These are phyloP conservation scores for Tetramorium bicarinatum DNA, from an alignment of 2,888 invertebrate species.

Conservation along the genomic window DNA sequence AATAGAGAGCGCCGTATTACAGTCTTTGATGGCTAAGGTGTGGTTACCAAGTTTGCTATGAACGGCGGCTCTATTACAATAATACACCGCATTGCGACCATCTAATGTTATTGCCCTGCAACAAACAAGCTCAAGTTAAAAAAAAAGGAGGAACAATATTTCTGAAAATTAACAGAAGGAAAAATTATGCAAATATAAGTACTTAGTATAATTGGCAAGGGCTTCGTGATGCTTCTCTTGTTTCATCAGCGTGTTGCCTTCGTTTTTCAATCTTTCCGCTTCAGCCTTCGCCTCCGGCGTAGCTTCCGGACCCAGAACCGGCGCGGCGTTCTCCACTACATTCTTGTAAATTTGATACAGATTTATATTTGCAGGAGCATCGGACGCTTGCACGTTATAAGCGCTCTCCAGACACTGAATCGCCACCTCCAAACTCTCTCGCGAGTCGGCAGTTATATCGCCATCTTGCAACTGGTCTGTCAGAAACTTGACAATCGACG, in stretches of 20 bases:
- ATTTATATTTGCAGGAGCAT: conserved; percentile 85
- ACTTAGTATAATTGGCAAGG: conserved; percentile 92
- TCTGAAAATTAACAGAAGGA: neutral
- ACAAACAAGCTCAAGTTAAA: conserved; percentile 56
- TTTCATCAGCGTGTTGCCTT: conserved; percentile 96
- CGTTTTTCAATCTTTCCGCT: conserved; percentile 95
- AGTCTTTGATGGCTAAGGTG: conserved; percentile 95
- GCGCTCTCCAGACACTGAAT: conserved; percentile 97
- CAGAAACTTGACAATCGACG: conserved; percentile 88
- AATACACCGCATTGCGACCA: conserved; percentile 96
- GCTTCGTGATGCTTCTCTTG: conserved; percentile 93
- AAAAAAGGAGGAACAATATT: neutral
- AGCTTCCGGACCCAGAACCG: conserved; percentile 79
- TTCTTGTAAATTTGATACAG: conserved; percentile 86
- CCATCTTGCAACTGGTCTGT: conserved; percentile 88
- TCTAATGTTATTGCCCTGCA: conserved; percentile 94
- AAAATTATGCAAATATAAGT: conserved; percentile 30
- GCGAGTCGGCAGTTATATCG: conserved; percentile 85
- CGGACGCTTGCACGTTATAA: conserved; percentile 90
- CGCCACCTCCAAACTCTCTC: conserved; percentile 96
- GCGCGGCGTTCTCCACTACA: conserved; percentile 77
- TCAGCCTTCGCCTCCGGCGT: conserved; percentile 88
- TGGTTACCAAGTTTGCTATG: conserved; percentile 96
- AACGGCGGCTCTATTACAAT: conserved; percentile 98
- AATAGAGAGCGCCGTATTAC: conserved; percentile 94